Percentiles rank a stretch among this genome's conserved stretches.
Conservation (phyloP, 2,888 invertebrate species). For the Drosophila robusta region DNA sequence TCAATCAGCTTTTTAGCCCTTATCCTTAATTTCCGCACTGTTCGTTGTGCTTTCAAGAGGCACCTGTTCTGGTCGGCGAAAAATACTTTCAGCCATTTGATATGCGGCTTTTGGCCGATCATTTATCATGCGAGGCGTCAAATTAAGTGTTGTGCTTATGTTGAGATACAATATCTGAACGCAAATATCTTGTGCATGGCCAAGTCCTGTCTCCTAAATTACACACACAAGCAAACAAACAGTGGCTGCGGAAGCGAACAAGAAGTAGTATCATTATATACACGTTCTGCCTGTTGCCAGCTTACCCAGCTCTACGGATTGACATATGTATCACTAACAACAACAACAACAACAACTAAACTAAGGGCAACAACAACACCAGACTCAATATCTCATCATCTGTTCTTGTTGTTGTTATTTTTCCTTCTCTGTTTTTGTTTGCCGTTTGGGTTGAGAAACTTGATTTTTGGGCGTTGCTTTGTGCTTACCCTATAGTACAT, state of each 20-base stretch:
- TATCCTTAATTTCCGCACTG: constrained; percentile 28
- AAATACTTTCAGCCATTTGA: constrained; percentile 44
- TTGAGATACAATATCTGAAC: constrained; percentile 58
- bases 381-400: constrained; percentile 23
- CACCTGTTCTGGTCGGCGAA: constrained; percentile 49
- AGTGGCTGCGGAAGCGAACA: constrained; percentile 22
- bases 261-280: constrained; percentile 19
- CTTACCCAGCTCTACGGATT: constrained; percentile 4
- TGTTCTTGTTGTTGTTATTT: constrained; percentile 19
- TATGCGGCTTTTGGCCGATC: constrained; percentile 42
- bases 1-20: constrained; percentile 22
- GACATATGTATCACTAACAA: constrained; percentile 34
- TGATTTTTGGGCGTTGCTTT: constrained; percentile 40
- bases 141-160: constrained; percentile 53
- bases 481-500: constrained; percentile 27
- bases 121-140: constrained; percentile 60
- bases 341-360: constrained; percentile 7
- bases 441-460: constrained; percentile 41
- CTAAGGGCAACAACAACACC: constrained; percentile 9
- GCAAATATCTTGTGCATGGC: constrained; percentile 22
- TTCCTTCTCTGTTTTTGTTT: constrained; percentile 38
- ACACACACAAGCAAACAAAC: constrained; percentile 8
- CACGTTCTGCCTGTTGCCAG: constrained; percentile 30
- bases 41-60: constrained; percentile 1
- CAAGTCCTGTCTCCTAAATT: constrained; percentile 32